These are phyloP conservation scores for Anthopleura sola DNA, from an alignment of 64 coral and sea anemone genomes.

Conservation along the genomic window DNA sequence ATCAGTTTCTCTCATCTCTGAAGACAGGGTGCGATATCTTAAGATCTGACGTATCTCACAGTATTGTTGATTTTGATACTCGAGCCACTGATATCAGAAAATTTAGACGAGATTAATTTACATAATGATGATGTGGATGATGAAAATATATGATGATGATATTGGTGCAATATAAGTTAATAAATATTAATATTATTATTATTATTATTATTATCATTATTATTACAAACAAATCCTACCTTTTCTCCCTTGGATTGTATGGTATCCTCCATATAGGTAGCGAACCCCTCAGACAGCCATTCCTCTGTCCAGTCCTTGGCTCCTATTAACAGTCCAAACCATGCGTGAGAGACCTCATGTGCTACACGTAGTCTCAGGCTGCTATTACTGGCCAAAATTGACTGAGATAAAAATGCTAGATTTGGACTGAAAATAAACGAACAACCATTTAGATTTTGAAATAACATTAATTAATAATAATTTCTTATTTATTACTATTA, in stretches of 20 bases:
- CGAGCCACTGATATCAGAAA: conserved; percentile 1
- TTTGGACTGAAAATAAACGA: conserved; percentile 65
- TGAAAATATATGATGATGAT: background rate
- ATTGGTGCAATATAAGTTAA: too few relatives aligned
- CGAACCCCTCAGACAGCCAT: conserved; percentile 93
- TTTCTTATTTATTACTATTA: too few relatives aligned
- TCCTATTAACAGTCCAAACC: conserved; percentile 95
- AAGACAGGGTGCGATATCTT: conserved; percentile 75
- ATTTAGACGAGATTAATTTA: background rate
- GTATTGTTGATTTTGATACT: background rate
- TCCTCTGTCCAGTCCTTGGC: conserved; percentile 97
- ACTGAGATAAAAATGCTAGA: conserved; percentile 91
- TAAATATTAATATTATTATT: too few relatives aligned
- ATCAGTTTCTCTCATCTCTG: conserved; percentile 85
- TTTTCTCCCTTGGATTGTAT: conserved; percentile 78
- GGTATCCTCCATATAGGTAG: conserved; percentile 92
- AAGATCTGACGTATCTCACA: conserved; percentile 76
- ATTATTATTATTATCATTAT: too few relatives aligned
- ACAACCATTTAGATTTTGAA: background rate
- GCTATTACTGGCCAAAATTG: conserved; percentile 83
- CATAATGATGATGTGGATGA: background rate
- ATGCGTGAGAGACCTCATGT: conserved; percentile 94
- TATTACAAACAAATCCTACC: conserved; percentile 30
- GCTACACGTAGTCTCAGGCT: conserved; percentile 85
- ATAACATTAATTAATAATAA: background rate